Percentiles rank a stretch among this genome's conserved stretches.
Evolutionary conservation across 2,888 invertebrate genomes (phyloP).

Genomic region (Patella ulyssiponensis): DNA sequence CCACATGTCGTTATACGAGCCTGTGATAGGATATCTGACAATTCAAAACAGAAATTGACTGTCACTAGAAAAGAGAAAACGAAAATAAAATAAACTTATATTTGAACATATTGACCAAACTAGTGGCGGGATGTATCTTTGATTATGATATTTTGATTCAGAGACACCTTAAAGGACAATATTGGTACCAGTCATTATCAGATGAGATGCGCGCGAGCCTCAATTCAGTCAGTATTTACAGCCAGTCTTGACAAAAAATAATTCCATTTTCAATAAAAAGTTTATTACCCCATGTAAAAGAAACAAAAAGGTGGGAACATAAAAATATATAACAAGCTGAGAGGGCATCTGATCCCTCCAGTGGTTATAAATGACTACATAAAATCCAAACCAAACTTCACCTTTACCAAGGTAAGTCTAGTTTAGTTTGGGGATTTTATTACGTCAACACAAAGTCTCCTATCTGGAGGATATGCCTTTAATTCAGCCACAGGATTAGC

Average conservation of each 20-base stretch:
- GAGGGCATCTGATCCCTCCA: constrained; percentile 32
- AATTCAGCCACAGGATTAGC: constrained; percentile 20
- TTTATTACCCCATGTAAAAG: not conserved
- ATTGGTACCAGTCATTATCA: no score
- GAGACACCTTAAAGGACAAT: no score
- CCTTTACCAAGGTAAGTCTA: constrained; percentile 29
- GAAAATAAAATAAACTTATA: no score
- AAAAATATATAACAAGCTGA: not conserved
- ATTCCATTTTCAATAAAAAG: not conserved
- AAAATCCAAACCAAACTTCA: constrained; percentile 36
- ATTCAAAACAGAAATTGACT: no score
- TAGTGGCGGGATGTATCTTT: no score
- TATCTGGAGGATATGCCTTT: constrained; percentile 31
- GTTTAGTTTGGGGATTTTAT: constrained; percentile 34
- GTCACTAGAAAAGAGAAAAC: no score
- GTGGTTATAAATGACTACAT: constrained; percentile 28
- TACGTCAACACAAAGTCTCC: constrained; percentile 37
- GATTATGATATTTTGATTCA: no score
- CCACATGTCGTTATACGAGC: no score
- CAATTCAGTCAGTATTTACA: not conserved
- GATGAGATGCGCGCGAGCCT: constrained; percentile 17
- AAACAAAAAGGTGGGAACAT: no score
- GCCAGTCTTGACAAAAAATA: constrained; percentile 2
- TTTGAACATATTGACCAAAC: no score
- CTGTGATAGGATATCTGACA: no score